phyloP scores from a whole-genome alignment of 30 jellyfish, hydroid and myxozoan genomes.

The Hydra vulgaris region DNA sequence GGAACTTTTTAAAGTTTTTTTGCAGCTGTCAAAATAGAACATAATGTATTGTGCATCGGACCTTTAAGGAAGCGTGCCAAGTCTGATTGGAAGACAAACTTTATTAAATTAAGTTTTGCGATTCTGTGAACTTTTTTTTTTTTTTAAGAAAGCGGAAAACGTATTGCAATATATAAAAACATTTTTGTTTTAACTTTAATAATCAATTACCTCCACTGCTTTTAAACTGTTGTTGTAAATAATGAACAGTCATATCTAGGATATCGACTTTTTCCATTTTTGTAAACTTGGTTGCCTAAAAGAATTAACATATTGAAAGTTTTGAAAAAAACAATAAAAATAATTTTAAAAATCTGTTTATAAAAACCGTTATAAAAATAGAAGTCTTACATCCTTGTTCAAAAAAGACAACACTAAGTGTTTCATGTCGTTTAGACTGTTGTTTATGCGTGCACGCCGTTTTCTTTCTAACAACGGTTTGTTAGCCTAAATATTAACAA shows the following conservation, averaged over 20 bases:
- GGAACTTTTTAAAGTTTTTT: not conserved
- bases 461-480: slow-evolving; percentile 73
- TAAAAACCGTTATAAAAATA: not conserved
- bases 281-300: slow-evolving; percentile 43
- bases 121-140: not conserved
- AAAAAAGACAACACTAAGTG: slow-evolving; percentile 53
- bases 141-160: not conserved
- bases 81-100: not conserved
- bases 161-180: not conserved
- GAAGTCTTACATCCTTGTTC: slow-evolving; percentile 72
- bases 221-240: slow-evolving; percentile 23
- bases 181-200: not conserved
- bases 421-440: slow-evolving; percentile 58
- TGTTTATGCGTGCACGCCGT: slow-evolving; percentile 76
- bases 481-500: slow-evolving; percentile 42
- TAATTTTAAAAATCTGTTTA: not conserved
- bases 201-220: slow-evolving; percentile 21
- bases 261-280: slow-evolving; percentile 86
- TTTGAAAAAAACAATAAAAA: no score
- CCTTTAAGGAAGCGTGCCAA: not conserved
- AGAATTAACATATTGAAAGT: not conserved
- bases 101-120: not conserved
- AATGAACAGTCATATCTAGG: slow-evolving; percentile 78
- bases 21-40: not conserved
- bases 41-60: not conserved